These are phyloP conservation scores for Tricholaema leucomelas DNA, from an alignment of 2,113 vertebrate genomes.

Conservation along the genomic window DNA sequence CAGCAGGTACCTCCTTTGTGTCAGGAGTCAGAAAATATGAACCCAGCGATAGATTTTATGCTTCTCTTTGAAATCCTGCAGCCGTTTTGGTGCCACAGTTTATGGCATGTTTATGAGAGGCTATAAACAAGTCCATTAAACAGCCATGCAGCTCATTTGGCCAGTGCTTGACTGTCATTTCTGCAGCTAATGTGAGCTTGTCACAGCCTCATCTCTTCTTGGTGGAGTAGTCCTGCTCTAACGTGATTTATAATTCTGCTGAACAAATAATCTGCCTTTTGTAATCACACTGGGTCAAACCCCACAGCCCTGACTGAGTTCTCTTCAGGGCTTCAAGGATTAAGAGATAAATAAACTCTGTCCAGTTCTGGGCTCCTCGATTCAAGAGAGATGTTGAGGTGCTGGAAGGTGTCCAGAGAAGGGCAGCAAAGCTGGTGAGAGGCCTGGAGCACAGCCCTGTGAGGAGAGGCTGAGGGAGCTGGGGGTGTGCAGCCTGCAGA, in stretches of 20 bases:
- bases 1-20: background rate
- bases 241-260: background rate
- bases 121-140: slow-evolving; percentile 14
- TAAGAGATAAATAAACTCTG: background rate
- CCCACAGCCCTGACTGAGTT: background rate
- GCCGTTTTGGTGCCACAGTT: background rate
- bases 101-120: background rate
- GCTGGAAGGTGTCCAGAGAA: no score
- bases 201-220: background rate
- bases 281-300: background rate
- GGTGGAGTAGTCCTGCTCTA: background rate
- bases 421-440: no score
- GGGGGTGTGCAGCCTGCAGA: no score
- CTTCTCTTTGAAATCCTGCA: background rate
- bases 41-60: background rate
- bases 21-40: background rate
- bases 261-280: background rate
- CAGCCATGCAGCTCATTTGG: background rate
- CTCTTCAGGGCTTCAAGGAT: background rate
- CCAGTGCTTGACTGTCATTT: background rate
- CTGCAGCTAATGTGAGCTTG: background rate
- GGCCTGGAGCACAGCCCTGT: no score
- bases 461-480: no score
- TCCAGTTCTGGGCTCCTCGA: no score
- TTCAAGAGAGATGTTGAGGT: no score